Percentiles rank a stretch among this genome's conserved stretches.
phyloP scores from a whole-genome alignment of 1,140 invertebrate genomes.

The Trichomalopsis sarcophagae region DNA sequence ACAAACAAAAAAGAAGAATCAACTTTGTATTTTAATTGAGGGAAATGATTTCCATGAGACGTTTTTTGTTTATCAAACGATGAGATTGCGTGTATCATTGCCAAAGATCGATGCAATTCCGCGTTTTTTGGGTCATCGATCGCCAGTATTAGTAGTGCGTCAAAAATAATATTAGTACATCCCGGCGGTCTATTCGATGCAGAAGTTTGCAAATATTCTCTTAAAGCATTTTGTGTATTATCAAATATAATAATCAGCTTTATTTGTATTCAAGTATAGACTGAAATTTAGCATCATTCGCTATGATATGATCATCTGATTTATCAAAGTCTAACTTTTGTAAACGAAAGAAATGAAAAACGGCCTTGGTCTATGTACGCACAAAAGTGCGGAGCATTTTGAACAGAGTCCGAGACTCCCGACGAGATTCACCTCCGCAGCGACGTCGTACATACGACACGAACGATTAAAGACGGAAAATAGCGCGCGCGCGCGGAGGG shows the following conservation, averaged over 20 bases:
- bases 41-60: neutral
- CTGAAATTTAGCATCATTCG: no score
- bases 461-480: slow-evolving; percentile 17
- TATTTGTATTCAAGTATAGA: no score
- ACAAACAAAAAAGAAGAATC: slow-evolving; percentile 40
- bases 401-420: slow-evolving; percentile 5
- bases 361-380: neutral
- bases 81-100: neutral
- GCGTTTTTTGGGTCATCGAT: neutral
- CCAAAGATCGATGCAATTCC: neutral
- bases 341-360: neutral
- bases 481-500: neutral
- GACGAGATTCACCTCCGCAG: neutral
- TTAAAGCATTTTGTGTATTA: neutral
- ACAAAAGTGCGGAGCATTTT: neutral
- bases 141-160: slow-evolving; percentile 4
- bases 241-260: neutral
- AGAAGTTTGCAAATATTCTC: neutral
- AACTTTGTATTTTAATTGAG: slow-evolving; percentile 44
- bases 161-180: neutral
- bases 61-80: slow-evolving; percentile 3
- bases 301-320: neutral
- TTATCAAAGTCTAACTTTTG: neutral
- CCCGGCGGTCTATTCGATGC: neutral
- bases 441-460: neutral